These are phyloP conservation scores for Poeciliopsis prolifica DNA, from an alignment of 2,113 vertebrate species.

Conservation along the genomic window DNA sequence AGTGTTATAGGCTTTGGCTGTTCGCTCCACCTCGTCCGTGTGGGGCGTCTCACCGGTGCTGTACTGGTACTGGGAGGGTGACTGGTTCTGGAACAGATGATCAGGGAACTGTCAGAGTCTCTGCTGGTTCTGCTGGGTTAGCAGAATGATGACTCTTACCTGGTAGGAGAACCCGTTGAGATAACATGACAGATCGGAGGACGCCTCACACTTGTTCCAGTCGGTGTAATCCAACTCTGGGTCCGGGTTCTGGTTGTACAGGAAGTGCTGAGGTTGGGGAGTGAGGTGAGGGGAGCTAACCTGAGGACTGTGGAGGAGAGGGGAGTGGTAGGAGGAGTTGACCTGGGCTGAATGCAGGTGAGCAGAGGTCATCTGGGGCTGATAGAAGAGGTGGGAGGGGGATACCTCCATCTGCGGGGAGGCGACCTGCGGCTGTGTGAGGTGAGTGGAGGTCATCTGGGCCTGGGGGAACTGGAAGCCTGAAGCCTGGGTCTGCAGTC, in stretches of 20 bases:
- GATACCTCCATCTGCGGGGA: not conserved
- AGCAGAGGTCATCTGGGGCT: not conserved
- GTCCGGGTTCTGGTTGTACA: not conserved
- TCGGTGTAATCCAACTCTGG: not conserved
- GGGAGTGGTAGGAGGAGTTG: constrained; percentile 4
- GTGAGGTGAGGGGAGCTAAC: not conserved
- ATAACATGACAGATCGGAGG: constrained; percentile 11
- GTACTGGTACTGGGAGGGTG: constrained; percentile 19
- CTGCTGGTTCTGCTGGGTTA: not conserved
- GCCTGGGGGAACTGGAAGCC: not conserved
- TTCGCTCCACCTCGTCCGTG: constrained; percentile 4
- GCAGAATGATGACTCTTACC: constrained; percentile 12
- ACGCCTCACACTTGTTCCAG: constrained; percentile 17
- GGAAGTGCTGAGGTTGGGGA: not conserved
- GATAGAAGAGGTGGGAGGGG: not conserved
- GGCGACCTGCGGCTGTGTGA: not conserved
- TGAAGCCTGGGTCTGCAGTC: constrained; percentile 1
- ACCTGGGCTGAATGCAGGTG: constrained; percentile 2
- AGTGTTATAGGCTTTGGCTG: constrained; percentile 2
- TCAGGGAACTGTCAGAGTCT: not conserved
- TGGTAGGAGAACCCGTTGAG: constrained; percentile 20
- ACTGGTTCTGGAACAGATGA: constrained; percentile 14
- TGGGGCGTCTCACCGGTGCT: not conserved
- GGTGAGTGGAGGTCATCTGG: constrained; percentile 5
- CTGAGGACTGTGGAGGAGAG: not conserved